Evolutionary conservation across 1,140 invertebrate species (phyloP).

Genomic region (Drosophila bocki): DNA sequence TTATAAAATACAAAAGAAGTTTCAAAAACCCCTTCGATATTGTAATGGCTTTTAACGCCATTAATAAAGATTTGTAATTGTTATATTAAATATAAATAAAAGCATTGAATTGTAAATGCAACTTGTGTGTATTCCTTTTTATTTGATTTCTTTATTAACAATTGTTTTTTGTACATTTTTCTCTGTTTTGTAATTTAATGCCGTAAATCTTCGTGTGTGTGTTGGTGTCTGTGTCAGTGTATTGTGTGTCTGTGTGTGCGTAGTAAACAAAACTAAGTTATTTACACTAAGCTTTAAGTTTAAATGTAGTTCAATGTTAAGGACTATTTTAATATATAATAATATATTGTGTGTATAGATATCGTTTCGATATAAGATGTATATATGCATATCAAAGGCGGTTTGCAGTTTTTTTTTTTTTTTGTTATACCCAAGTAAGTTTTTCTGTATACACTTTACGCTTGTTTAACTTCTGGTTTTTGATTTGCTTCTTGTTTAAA

Average conservation of each 20-base stretch:
- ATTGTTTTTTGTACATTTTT: conserved; percentile 79
- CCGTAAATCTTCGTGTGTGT: conserved; percentile 62
- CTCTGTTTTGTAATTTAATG: conserved; percentile 69
- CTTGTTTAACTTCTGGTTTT: conserved; percentile 43
- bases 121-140: conserved; percentile 56
- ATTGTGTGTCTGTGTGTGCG: conserved; percentile 54
- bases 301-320: conserved; percentile 64
- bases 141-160: conserved; percentile 75
- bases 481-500: conserved; percentile 40
- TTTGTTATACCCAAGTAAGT: conserved; percentile 62
- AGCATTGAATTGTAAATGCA: conserved; percentile 52
- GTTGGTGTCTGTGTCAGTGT: conserved; percentile 38
- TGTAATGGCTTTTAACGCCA: neutral
- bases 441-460: conserved; percentile 58
- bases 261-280: conserved; percentile 81
- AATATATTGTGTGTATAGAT: conserved; percentile 50
- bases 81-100: neutral
- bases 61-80: neutral
- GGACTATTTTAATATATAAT: conserved; percentile 66
- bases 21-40: too few species aligned
- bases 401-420: conserved; percentile 48
- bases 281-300: conserved; percentile 66
- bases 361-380: conserved; percentile 56
- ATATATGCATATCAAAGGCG: conserved; percentile 79
- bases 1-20: too few species aligned